Percentiles rank a stretch among this genome's conserved stretches.
Evolutionary conservation across 2,113 vertebrate species (phyloP).

Genomic region (Corvus moneduloides): DNA sequence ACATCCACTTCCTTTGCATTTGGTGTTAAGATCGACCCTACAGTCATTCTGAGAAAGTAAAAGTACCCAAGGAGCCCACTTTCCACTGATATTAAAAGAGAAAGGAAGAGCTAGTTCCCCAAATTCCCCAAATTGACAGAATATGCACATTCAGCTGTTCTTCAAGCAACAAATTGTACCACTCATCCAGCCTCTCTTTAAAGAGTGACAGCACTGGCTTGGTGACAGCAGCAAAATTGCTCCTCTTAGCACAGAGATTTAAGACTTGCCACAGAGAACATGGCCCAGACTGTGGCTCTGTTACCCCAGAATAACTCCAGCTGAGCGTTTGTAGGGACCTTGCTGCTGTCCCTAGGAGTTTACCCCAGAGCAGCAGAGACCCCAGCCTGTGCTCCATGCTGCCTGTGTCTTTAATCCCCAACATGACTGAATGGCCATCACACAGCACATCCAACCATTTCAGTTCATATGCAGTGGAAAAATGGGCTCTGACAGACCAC

Average conservation of each 20-base stretch:
- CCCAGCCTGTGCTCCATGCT: not conserved
- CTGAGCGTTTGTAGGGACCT: not conserved
- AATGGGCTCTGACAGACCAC: not conserved
- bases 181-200: not conserved
- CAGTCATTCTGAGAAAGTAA: not conserved
- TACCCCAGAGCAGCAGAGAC: not conserved
- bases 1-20: not conserved
- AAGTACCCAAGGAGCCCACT: not conserved
- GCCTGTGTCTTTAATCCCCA: not conserved
- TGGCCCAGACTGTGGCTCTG: not conserved
- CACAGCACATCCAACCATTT: not conserved
- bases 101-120: not conserved
- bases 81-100: not conserved
- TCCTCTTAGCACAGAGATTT: not conserved
- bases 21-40: not conserved
- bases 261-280: not conserved
- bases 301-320: not conserved
- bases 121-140: not conserved
- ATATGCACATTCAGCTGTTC: not conserved
- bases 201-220: not conserved
- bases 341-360: not conserved
- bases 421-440: not conserved
- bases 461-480: rapidly evolving
- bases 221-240: not conserved
- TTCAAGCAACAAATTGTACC: not conserved